Percentiles rank a stretch among this genome's conserved stretches.
phyloP scores from a whole-genome alignment of 2,113 vertebrate genomes.

The Tor tambroides region DNA sequence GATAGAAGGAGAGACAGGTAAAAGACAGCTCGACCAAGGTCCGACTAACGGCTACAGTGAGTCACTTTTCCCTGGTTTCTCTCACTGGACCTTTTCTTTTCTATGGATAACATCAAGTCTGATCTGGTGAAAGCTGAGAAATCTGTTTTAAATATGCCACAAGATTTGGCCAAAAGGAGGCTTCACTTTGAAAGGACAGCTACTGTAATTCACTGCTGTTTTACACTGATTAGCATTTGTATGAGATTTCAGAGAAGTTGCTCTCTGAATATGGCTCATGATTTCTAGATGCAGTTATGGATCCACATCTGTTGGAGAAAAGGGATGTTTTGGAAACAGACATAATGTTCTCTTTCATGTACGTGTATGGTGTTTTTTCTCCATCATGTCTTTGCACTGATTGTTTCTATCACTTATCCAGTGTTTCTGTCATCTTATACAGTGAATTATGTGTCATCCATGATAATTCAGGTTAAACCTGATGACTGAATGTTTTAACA shows the following conservation, averaged over 20 bases:
- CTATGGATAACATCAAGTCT: conserved; percentile 57
- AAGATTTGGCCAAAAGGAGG: neutral
- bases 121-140: neutral
- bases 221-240: neutral
- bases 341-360: neutral
- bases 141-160: neutral
- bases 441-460: conserved; percentile 23
- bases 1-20: conserved; percentile 51
- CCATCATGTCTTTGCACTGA: conserved; percentile 33
- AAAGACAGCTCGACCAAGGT: conserved; percentile 37
- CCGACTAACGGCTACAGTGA: conserved; percentile 35
- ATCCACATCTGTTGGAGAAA: neutral
- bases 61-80: conserved; percentile 27
- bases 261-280: neutral
- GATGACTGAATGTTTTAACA: conserved; percentile 27
- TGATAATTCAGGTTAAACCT: neutral
- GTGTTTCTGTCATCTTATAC: conserved; percentile 6
- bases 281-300: neutral
- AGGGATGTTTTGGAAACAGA: neutral
- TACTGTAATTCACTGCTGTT: neutral
- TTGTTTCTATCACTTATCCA: neutral
- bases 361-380: neutral
- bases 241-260: neutral
- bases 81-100: conserved; percentile 64
- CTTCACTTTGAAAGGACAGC: neutral